Evolutionary conservation across 2,797 vertebrate genomes (phyloP).

Genomic region (Molossus molossus): DNA sequence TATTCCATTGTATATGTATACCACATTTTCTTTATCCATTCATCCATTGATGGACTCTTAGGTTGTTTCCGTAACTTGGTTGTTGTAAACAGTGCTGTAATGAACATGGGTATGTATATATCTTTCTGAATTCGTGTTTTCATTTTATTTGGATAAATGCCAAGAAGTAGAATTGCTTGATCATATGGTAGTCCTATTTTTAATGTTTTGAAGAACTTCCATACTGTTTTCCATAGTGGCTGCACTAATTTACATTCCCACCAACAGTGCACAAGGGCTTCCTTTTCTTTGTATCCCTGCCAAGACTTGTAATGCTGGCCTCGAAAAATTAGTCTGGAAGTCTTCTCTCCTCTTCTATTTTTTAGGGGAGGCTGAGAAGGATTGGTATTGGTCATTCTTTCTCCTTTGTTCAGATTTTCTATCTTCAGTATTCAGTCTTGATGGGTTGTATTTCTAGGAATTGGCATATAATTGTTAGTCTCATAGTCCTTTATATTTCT

Average conservation of each 20-base stretch:
- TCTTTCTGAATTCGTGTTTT: background rate
- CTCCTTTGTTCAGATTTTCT: background rate
- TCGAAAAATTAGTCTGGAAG: background rate
- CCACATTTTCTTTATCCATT: background rate
- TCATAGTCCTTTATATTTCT: background rate
- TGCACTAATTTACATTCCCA: background rate
- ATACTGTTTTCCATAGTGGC: constrained; percentile 4
- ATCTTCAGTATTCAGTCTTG: background rate
- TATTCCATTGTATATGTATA: background rate
- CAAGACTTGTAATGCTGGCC: background rate
- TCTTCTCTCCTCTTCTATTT: background rate
- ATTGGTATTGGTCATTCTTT: background rate
- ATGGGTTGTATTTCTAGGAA: background rate
- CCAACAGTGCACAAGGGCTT: background rate
- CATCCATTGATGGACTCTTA: background rate
- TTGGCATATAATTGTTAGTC: background rate
- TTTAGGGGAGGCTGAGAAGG: background rate
- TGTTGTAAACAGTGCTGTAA: background rate
- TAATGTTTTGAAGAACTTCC: background rate
- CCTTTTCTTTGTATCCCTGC: background rate
- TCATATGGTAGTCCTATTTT: constrained; percentile 13
- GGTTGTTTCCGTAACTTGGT: background rate
- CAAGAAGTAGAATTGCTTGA: background rate
- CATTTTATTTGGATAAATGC: background rate
- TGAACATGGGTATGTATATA: background rate